These are phyloP conservation scores for Datnioides undecimradiatus DNA, from an alignment of 2,113 vertebrate species.

Conservation along the genomic window DNA sequence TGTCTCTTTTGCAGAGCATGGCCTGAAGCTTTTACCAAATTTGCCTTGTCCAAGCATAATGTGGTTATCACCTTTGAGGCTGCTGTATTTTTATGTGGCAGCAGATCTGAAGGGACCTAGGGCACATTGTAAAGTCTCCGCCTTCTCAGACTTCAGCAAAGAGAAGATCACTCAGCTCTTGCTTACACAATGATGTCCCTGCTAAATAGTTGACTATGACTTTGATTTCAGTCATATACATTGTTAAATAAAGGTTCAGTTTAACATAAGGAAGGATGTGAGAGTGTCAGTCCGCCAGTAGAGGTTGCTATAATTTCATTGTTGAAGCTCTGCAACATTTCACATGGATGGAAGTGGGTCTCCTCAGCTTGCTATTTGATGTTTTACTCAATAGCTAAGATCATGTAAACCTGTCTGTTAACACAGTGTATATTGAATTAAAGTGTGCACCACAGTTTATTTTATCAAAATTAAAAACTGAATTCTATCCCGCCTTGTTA, in stretches of 20 bases:
- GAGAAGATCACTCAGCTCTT: not conserved
- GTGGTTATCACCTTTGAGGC: not conserved
- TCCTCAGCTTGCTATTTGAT: not conserved
- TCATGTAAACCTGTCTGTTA: not conserved
- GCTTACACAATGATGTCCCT: not conserved
- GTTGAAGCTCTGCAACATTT: not conserved
- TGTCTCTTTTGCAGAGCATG: not conserved
- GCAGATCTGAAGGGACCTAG: not conserved
- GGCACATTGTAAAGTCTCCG: not conserved
- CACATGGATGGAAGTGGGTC: not conserved
- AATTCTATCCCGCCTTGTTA: not conserved
- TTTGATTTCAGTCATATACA: too few species aligned
- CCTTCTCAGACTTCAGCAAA: not conserved
- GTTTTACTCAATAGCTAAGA: not conserved
- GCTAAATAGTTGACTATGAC: not conserved
- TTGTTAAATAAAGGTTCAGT: not conserved
- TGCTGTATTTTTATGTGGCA: not conserved
- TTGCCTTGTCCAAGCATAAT: not conserved
- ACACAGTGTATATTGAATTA: not conserved
- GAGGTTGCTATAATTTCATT: conserved; percentile 64
- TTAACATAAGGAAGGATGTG: conserved; percentile 16
- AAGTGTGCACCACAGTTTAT: not conserved
- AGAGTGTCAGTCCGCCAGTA: conserved; percentile 42
- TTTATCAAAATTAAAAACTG: not conserved
- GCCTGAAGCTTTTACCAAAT: not conserved